Percentiles rank a stretch among this genome's conserved stretches.
These are phyloP conservation scores for Plebejus argus DNA, from an alignment of 2,888 invertebrate species.

Conservation along the genomic window DNA sequence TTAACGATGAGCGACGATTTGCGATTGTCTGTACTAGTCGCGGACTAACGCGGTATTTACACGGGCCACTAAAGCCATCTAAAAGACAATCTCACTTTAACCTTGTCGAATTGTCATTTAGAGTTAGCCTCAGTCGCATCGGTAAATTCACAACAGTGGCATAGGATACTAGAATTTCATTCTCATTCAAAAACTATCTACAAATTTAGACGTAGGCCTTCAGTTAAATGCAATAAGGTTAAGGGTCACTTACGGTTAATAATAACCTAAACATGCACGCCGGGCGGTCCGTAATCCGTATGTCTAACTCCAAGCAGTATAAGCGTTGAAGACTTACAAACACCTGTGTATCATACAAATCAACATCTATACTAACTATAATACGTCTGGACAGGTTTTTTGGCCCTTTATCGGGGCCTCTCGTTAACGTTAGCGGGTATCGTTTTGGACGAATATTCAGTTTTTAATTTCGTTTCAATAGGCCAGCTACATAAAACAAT, in stretches of 20 bases:
- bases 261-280: constrained; percentile 26
- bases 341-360: constrained; percentile 31
- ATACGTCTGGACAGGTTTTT: constrained; percentile 24
- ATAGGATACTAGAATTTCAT: constrained; percentile 51
- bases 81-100: too few species aligned
- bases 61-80: background rate
- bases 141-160: constrained; percentile 38
- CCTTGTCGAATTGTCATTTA: too few species aligned
- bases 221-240: constrained; percentile 67
- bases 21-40: background rate
- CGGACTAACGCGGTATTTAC: background rate
- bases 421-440: background rate
- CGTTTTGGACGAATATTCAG: constrained; percentile 3
- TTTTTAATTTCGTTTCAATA: constrained; percentile 4
- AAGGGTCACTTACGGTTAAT: constrained; percentile 42
- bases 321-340: constrained; percentile 19
- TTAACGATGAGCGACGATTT: constrained; percentile 15
- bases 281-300: background rate
- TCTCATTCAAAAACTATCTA: constrained; percentile 56
- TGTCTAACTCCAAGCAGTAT: constrained; percentile 4
- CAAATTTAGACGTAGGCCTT: constrained; percentile 65
- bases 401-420: background rate
- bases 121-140: background rate
- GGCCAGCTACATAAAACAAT: constrained; percentile 23
- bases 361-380: constrained; percentile 32